These are phyloP conservation scores for Pelecanus crispus DNA, from an alignment of 2,113 vertebrate species.

Conservation along the genomic window DNA sequence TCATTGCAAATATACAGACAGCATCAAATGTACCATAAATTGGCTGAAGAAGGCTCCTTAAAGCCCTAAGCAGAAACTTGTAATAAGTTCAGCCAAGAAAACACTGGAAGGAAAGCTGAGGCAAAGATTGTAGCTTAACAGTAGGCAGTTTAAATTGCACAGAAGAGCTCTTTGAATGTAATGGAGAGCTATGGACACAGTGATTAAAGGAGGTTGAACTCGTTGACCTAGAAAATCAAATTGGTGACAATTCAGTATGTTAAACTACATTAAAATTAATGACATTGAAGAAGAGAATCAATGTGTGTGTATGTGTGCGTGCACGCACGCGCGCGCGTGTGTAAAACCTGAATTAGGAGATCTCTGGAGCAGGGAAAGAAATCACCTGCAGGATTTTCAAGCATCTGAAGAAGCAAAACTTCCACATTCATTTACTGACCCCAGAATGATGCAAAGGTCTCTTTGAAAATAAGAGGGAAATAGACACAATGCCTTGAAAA, in stretches of 20 bases:
- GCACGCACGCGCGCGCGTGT: neutral
- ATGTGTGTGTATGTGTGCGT: neutral
- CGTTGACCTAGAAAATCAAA: constrained; percentile 55
- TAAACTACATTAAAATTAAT: constrained; percentile 67
- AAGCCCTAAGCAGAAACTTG: neutral
- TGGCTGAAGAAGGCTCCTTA: neutral
- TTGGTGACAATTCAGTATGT: constrained; percentile 47
- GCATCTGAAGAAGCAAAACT: neutral
- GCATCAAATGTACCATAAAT: neutral
- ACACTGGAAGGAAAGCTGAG: neutral
- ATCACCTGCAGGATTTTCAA: neutral
- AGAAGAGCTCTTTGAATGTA: constrained; percentile 4
- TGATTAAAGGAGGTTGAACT: constrained; percentile 63
- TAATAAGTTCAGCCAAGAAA: neutral
- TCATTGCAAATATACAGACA: neutral
- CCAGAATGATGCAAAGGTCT: neutral
- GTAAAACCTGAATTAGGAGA: neutral
- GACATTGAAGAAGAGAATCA: constrained; percentile 37
- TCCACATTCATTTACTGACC: neutral
- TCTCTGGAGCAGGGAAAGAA: neutral
- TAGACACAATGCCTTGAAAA: neutral
- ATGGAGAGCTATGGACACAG: constrained; percentile 23
- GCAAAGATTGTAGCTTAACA: neutral
- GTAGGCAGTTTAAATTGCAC: neutral
- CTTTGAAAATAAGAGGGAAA: neutral